Conservation (phyloP, 2,888 invertebrate species). For the Andrena marginata region DNA sequence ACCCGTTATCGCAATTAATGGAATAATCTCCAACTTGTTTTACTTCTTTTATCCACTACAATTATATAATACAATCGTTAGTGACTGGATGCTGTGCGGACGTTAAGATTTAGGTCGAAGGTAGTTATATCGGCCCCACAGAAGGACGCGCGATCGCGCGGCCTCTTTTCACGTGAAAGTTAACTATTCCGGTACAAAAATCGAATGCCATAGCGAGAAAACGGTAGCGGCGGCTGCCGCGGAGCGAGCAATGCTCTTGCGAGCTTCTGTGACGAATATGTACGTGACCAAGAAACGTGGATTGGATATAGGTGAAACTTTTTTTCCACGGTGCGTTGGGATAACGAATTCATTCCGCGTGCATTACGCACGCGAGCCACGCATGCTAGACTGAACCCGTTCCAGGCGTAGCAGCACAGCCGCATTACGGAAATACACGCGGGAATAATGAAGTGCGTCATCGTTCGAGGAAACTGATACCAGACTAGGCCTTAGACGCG, state of each 20-base stretch:
- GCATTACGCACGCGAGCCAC: background rate
- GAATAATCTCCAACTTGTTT: no score
- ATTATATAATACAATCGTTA: no score
- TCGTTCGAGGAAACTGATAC: constrained; percentile 6
- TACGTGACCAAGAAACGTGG: background rate
- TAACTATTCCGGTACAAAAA: constrained; percentile 35
- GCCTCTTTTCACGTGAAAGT: constrained; percentile 54
- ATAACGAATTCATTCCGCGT: background rate
- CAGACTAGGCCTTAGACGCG: background rate
- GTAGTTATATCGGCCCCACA: background rate
- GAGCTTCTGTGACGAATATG: background rate
- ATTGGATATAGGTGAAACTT: background rate
- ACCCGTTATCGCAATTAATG: no score
- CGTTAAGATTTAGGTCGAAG: no score
- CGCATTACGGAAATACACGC: constrained; percentile 38
- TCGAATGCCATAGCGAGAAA: constrained; percentile 2
- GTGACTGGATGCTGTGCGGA: no score
- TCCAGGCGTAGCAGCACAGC: background rate
- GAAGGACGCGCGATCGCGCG: constrained; percentile 27
- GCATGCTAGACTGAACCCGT: background rate
- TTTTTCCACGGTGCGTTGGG: background rate
- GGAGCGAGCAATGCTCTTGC: background rate
- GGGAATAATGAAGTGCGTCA: constrained; percentile 40
- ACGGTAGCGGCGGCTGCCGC: background rate
- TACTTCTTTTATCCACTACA: no score